A percentile compares a stretch with the other conserved stretches of the same genome.
Conservation (phyloP, 2,797 vertebrate species). For the Catharus ustulatus region DNA sequence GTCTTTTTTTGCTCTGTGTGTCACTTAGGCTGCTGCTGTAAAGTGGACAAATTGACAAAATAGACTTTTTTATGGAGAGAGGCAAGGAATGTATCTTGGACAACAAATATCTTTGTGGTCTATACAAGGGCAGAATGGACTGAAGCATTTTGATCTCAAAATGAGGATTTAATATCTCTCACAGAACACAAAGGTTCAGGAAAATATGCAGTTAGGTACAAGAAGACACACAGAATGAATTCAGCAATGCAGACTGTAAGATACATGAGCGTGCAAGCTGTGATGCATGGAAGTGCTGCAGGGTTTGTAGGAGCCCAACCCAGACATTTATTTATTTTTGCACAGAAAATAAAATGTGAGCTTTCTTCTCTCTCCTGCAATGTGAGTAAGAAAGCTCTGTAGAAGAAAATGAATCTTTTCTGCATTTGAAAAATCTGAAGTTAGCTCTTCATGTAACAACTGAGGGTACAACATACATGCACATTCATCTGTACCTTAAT, state of each 20-base stretch:
- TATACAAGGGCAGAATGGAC: background rate
- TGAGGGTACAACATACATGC: background rate
- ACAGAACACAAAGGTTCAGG: background rate
- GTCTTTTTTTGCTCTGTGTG: background rate
- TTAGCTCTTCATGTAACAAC: background rate
- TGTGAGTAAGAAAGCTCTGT: background rate
- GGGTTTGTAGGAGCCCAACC: background rate
- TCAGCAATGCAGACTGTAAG: background rate
- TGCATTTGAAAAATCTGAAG: background rate
- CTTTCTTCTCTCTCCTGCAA: background rate
- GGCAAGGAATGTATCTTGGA: background rate
- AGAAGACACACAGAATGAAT: background rate
- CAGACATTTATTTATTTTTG: conserved; percentile 1
- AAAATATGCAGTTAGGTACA: background rate
- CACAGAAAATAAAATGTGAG: background rate
- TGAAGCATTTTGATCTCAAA: background rate
- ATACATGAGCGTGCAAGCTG: background rate
- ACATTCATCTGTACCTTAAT: background rate
- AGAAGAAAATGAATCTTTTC: background rate
- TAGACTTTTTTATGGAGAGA: background rate
- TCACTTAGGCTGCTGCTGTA: background rate
- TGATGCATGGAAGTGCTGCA: background rate
- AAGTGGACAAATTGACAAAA: background rate
- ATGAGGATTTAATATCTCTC: background rate
- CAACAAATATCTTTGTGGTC: background rate